phyloP scores from a whole-genome alignment of 2,113 vertebrate genomes.

The Micronycteris hirsuta region DNA sequence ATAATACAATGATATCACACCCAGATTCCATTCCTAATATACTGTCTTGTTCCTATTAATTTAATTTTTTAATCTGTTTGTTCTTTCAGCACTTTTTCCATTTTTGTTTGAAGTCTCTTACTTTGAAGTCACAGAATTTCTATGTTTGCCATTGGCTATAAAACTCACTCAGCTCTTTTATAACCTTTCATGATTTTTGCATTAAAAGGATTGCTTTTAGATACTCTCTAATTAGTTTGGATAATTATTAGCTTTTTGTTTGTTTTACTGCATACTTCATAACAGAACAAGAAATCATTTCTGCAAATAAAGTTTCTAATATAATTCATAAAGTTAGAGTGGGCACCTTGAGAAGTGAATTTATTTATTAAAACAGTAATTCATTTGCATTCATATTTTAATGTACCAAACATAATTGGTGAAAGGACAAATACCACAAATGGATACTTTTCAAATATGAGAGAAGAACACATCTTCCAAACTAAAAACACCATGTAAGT shows the following conservation, averaged over 20 bases:
- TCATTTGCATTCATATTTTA: conserved; percentile 25
- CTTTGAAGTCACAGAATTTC: conserved; percentile 79
- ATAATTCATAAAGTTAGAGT: neutral
- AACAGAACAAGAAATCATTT: conserved; percentile 4
- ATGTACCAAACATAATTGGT: neutral
- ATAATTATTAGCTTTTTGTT: conserved; percentile 38
- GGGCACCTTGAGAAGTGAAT: conserved; percentile 1
- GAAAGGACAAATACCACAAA: neutral
- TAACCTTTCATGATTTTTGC: conserved; percentile 72
- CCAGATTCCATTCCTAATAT: neutral
- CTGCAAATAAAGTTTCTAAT: conserved; percentile 5
- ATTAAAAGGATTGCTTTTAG: conserved; percentile 44
- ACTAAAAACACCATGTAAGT: neutral
- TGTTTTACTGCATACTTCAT: conserved; percentile 2
- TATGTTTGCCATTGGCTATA: conserved; percentile 72
- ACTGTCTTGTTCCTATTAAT: conserved; percentile 55
- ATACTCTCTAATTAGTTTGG: conserved; percentile 37
- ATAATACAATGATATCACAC: neutral
- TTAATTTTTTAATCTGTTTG: conserved; percentile 69
- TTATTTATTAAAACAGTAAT: conserved; percentile 14
- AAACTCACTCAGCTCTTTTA: conserved; percentile 64
- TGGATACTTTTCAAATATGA: neutral
- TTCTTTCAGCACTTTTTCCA: conserved; percentile 67
- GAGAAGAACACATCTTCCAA: neutral
- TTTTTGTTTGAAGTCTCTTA: conserved; percentile 75